Conservation (phyloP, 2,113 vertebrate species). For the Gallinago undulata region DNA sequence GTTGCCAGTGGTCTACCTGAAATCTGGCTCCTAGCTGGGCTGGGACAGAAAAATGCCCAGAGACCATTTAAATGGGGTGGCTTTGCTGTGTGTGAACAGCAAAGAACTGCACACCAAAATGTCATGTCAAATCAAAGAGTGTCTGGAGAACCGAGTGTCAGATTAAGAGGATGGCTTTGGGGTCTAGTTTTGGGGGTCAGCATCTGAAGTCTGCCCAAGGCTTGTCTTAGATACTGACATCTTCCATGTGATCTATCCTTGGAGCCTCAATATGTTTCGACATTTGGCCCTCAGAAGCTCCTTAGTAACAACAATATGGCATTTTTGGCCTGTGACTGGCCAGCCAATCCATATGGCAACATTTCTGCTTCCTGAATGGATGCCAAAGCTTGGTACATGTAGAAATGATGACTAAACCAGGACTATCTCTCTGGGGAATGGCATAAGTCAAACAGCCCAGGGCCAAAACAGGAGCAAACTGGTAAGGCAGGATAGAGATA, state of each 20-base stretch:
- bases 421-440: background rate
- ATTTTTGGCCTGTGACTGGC: background rate
- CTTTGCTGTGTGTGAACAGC: background rate
- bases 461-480: constrained; percentile 13
- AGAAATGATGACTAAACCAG: background rate
- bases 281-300: background rate
- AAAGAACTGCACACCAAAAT: background rate
- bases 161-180: background rate
- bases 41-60: background rate
- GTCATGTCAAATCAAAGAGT: background rate
- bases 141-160: background rate
- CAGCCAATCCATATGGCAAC: background rate
- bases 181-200: background rate
- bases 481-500: background rate
- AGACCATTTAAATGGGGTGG: background rate
- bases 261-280: background rate
- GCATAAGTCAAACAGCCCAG: background rate
- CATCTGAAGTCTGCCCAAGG: background rate
- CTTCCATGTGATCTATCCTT: background rate
- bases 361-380: background rate
- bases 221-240: background rate
- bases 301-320: background rate
- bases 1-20: background rate
- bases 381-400: background rate
- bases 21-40: background rate